These are phyloP conservation scores for Hystrix cristata DNA, from an alignment of 2,113 vertebrate species.

Conservation along the genomic window DNA sequence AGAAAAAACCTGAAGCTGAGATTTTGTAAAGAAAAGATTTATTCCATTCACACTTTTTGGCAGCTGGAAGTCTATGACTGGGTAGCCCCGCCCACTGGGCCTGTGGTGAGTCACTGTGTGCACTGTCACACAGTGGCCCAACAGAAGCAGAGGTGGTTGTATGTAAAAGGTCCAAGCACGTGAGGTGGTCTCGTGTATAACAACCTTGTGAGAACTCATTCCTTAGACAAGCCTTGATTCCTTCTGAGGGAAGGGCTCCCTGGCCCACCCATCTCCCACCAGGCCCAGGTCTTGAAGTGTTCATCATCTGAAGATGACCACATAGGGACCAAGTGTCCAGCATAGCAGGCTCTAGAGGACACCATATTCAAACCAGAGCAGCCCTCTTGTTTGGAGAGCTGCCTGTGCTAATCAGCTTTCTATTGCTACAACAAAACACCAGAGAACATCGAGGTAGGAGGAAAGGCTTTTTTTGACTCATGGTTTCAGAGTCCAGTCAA, in stretches of 20 bases:
- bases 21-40: neutral
- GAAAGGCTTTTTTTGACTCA: neutral
- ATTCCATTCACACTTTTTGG: neutral
- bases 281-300: neutral
- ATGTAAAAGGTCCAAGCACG: neutral
- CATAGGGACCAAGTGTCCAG: neutral
- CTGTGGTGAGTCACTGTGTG: neutral
- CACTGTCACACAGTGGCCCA: neutral
- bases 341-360: neutral
- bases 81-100: too few species aligned
- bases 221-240: neutral
- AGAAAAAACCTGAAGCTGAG: neutral
- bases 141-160: neutral
- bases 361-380: neutral
- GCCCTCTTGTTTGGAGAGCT: neutral
- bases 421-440: neutral
- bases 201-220: neutral
- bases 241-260: neutral
- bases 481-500: neutral
- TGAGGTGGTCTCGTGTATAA: accelerated
- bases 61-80: neutral
- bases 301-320: neutral
- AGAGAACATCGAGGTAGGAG: neutral
- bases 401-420: neutral
- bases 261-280: too few species aligned